Conservation (phyloP, 2,888 invertebrate genomes). For the Lacanobia wlatinum region DNA sequence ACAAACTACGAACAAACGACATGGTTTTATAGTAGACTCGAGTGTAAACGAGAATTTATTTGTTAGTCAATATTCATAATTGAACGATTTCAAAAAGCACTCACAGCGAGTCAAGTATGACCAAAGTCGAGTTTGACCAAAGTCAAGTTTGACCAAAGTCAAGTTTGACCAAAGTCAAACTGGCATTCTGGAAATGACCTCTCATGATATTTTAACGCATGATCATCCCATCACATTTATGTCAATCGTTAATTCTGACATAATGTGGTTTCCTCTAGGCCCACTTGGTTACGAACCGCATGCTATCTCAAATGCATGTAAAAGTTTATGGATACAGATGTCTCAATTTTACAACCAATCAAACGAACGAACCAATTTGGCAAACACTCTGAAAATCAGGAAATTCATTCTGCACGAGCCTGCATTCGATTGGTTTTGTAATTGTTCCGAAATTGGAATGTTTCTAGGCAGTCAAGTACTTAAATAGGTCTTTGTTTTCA, state of each 20-base stretch:
- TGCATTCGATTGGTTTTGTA: conserved; percentile 36
- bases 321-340: not conserved
- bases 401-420: conserved; percentile 30
- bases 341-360: conserved; percentile 32
- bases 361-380: conserved; percentile 20
- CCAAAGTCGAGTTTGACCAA: no score
- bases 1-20: no score
- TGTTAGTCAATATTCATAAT: conserved; percentile 85
- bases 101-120: conserved; percentile 79
- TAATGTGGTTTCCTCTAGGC: no score
- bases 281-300: not conserved
- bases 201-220: no score
- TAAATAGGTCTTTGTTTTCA: not conserved
- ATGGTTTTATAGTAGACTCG: not conserved
- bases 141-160: no score
- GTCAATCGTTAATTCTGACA: no score
- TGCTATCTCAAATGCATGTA: not conserved
- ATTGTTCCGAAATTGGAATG: conserved; percentile 23
- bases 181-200: no score
- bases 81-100: conserved; percentile 85
- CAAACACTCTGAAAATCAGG: conserved; percentile 27
- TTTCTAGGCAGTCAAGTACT: not conserved
- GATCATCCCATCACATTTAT: no score
- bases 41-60: conserved; percentile 62
- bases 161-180: no score